phyloP scores from a whole-genome alignment of 2,888 invertebrate species.

The Amphipyra tragopoginis region DNA sequence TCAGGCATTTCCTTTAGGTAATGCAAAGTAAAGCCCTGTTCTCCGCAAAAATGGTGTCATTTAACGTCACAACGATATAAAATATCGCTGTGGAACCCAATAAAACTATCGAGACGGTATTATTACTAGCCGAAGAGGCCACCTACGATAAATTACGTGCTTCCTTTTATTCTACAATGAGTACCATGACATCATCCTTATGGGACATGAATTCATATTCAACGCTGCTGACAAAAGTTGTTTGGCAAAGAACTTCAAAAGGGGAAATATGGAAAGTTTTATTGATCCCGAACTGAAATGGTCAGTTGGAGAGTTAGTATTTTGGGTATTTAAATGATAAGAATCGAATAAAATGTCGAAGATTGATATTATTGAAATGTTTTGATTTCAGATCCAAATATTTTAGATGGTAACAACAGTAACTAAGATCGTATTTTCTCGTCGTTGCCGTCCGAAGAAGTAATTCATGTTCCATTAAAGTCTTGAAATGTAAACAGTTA shows the following conservation, averaged over 20 bases:
- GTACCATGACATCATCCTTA: constrained; percentile 64
- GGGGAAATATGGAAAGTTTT: constrained; percentile 7
- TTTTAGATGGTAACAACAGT: constrained; percentile 19
- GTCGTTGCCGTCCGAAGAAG: constrained; percentile 17
- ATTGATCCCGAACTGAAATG: neutral
- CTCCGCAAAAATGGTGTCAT: neutral
- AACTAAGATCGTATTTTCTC: constrained; percentile 31
- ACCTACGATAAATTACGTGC: constrained; percentile 65
- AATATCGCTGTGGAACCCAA: constrained; percentile 21
- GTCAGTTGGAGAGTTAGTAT: neutral
- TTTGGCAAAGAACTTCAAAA: constrained; percentile 13
- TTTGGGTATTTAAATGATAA: constrained; percentile 8
- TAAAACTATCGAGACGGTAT: constrained; percentile 36
- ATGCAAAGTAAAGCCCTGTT: no score
- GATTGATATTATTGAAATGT: constrained; percentile 20
- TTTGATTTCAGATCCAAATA: constrained; percentile 26
- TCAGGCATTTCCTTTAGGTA: no score
- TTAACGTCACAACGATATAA: constrained; percentile 7
- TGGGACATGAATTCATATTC: constrained; percentile 55
- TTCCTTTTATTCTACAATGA: constrained; percentile 62
- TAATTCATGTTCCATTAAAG: constrained; percentile 43
- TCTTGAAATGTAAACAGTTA: constrained; percentile 11
- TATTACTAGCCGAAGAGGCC: constrained; percentile 58
- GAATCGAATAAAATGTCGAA: constrained; percentile 2
- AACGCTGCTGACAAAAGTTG: constrained; percentile 35